Evolutionary conservation across 1,140 invertebrate genomes (phyloP).

Genomic region (Cylas formicarius): DNA sequence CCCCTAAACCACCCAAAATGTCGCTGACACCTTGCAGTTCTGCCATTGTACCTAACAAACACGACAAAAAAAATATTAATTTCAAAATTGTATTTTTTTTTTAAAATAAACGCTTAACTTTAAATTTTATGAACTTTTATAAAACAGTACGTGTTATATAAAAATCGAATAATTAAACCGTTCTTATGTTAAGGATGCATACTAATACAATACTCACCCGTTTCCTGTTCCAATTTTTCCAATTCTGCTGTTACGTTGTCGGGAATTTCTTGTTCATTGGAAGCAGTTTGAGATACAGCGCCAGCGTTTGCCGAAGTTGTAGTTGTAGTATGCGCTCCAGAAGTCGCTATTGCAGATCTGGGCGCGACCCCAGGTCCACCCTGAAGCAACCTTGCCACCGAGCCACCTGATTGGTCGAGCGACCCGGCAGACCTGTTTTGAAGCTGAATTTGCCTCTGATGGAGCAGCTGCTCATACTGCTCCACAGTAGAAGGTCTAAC

Average conservation of each 20-base stretch:
- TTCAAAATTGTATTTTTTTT: not conserved
- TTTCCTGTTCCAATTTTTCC: constrained; percentile 69
- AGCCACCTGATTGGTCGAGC: constrained; percentile 9
- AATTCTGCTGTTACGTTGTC: constrained; percentile 71
- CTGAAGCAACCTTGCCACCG: constrained; percentile 11
- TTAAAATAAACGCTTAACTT: not conserved
- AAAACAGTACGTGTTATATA: no score
- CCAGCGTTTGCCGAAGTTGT: constrained; percentile 33
- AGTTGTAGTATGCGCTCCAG: constrained; percentile 23
- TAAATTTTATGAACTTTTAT: no score
- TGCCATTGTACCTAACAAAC: constrained; percentile 50
- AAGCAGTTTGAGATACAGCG: constrained; percentile 23
- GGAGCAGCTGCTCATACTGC: constrained; percentile 35
- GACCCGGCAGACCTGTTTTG: constrained; percentile 21
- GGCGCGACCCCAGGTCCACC: constrained; percentile 1
- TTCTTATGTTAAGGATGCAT: no score
- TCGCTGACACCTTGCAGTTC: constrained; percentile 68
- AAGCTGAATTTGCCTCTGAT: constrained; percentile 22
- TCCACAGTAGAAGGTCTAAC: constrained; percentile 27
- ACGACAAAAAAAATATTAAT: constrained; percentile 3
- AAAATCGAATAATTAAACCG: no score
- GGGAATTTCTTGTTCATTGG: constrained; percentile 57
- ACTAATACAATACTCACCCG: constrained; percentile 26
- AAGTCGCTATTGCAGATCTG: constrained; percentile 3
- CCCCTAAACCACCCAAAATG: constrained; percentile 70